Percentiles rank a stretch among this genome's conserved stretches.
Evolutionary conservation across 2,797 vertebrate species (phyloP).

Genomic region (Sparus aurata): DNA sequence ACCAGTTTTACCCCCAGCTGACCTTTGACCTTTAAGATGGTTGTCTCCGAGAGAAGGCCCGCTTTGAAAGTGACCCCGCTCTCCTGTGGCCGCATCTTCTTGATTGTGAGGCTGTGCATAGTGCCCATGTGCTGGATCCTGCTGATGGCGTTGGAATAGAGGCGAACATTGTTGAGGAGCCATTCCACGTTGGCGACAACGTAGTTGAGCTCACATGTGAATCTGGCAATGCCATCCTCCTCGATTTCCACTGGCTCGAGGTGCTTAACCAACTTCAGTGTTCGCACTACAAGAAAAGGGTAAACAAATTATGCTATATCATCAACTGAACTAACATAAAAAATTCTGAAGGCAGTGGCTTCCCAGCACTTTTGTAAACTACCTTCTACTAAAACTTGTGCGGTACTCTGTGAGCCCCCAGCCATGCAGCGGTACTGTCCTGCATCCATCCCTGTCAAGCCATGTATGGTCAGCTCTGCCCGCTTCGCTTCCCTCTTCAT

Average conservation of each 20-base stretch:
- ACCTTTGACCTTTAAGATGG: conserved; percentile 92
- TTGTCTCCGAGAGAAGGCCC: conserved; percentile 85
- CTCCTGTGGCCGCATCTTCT: conserved; percentile 87
- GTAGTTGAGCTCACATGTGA: conserved; percentile 94
- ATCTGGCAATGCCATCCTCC: conserved; percentile 88
- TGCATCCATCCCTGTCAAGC: conserved; percentile 85
- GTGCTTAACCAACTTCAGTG: conserved; percentile 87
- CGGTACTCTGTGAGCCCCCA: conserved; percentile 88
- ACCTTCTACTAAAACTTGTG: conserved; percentile 92
- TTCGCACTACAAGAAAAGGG: conserved; percentile 81
- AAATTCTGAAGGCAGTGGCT: neutral
- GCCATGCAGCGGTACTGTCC: conserved; percentile 93
- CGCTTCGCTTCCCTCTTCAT: conserved; percentile 88
- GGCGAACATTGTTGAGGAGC: conserved; percentile 90
- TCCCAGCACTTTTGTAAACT: neutral
- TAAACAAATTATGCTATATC: neutral
- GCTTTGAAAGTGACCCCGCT: conserved; percentile 89
- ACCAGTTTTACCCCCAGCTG: conserved; percentile 34
- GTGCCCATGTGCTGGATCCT: conserved; percentile 90
- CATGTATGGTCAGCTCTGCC: conserved; percentile 89
- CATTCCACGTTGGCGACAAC: conserved; percentile 92
- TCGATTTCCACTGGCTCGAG: conserved; percentile 87
- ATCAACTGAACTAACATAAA: neutral
- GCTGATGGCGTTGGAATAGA: conserved; percentile 89
- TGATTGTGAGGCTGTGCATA: conserved; percentile 89